A percentile compares a stretch with the other conserved stretches of the same genome.
These are phyloP conservation scores for Acholoe squamosa DNA, from an alignment of 2,888 invertebrate genomes.

Conservation along the genomic window DNA sequence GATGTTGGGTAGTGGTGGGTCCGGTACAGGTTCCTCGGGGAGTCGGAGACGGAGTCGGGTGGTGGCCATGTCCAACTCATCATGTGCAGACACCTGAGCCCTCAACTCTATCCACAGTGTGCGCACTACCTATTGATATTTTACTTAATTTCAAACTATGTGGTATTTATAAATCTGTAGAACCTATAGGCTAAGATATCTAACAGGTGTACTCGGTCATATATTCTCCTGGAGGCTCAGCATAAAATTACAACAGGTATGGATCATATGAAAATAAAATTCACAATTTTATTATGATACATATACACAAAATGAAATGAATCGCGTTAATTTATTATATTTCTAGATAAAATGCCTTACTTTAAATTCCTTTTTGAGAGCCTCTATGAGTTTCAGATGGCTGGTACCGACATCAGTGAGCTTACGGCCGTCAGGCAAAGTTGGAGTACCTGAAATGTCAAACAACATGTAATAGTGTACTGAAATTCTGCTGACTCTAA, in stretches of 20 bases:
- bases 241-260: background rate
- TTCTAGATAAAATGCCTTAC: conserved; percentile 73
- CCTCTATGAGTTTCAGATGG: conserved; percentile 86
- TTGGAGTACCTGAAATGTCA: no score
- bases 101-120: conserved; percentile 80
- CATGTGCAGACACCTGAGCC: conserved; percentile 86
- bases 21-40: conserved; percentile 83
- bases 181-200: no score
- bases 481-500: no score
- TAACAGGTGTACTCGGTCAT: background rate
- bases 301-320: no score
- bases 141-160: background rate
- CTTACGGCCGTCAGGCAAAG: conserved; percentile 65
- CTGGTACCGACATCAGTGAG: conserved; percentile 84
- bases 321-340: no score
- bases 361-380: conserved; percentile 88
- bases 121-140: conserved; percentile 74
- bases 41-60: conserved; percentile 85
- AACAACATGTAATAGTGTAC: no score
- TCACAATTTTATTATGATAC: no score
- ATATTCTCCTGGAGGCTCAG: background rate
- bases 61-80: conserved; percentile 90
- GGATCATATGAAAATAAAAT: no score
- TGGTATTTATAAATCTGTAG: no score
- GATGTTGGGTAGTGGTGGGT: conserved; percentile 75